These are phyloP conservation scores for Egretta garzetta DNA, from an alignment of 2,113 vertebrate genomes.

Conservation along the genomic window DNA sequence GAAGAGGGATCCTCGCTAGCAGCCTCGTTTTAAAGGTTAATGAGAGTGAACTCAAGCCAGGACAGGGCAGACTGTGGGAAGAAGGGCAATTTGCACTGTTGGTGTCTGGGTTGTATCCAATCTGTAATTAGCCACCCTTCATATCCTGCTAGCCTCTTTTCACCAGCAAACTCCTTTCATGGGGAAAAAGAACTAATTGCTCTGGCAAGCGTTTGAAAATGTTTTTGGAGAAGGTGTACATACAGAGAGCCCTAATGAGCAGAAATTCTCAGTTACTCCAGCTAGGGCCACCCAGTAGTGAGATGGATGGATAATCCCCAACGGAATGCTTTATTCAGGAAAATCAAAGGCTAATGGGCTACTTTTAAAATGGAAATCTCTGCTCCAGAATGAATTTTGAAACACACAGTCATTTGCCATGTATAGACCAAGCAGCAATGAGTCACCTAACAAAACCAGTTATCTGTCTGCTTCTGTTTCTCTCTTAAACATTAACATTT, in stretches of 20 bases:
- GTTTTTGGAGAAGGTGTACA: background rate
- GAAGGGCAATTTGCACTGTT: slow-evolving; percentile 16
- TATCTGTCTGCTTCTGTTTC: slow-evolving; percentile 38
- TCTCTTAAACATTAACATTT: slow-evolving; percentile 8
- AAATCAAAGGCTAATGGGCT: slow-evolving; percentile 31
- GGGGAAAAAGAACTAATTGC: background rate
- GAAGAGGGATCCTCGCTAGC: background rate
- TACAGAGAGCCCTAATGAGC: background rate
- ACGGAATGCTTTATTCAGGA: slow-evolving; percentile 41
- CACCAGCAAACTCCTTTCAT: background rate
- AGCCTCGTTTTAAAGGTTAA: background rate
- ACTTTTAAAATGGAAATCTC: slow-evolving; percentile 58
- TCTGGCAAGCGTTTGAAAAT: background rate
- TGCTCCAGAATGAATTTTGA: slow-evolving; percentile 26
- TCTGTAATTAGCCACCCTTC: slow-evolving; percentile 31
- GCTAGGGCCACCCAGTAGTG: slow-evolving; percentile 32
- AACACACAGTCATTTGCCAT: background rate
- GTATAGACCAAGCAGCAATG: background rate
- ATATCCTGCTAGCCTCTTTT: background rate
- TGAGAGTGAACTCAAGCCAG: background rate
- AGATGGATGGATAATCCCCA: slow-evolving; percentile 32
- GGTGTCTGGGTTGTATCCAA: background rate
- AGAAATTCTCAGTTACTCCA: background rate
- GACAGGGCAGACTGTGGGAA: background rate
- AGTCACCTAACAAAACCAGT: background rate